Conservation (phyloP, 2,888 invertebrate genomes). For the Xestia rhomboidea region DNA sequence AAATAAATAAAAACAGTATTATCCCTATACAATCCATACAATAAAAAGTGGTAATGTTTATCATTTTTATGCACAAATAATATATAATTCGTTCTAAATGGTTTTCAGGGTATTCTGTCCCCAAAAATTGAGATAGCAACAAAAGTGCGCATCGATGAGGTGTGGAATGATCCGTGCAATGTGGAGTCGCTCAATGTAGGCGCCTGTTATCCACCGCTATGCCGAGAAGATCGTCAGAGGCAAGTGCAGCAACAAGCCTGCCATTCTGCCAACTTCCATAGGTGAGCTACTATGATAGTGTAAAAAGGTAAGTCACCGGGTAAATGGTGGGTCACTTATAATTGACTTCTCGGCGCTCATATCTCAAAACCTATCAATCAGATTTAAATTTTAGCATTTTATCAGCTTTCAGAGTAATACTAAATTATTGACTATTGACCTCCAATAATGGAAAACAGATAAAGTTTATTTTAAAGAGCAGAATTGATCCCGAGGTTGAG, state of each 20-base stretch:
- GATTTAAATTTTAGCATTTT: neutral
- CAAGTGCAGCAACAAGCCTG: slow-evolving; percentile 86
- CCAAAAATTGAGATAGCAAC: slow-evolving; percentile 93
- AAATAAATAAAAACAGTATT: neutral
- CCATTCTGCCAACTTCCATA: slow-evolving; percentile 88
- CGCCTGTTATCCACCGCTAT: slow-evolving; percentile 63
- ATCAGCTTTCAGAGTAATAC: neutral
- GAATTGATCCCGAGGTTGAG: no score
- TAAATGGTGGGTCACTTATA: neutral
- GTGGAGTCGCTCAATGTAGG: slow-evolving; percentile 60
- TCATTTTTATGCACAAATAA: neutral
- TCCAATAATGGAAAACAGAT: no score
- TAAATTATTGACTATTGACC: no score
- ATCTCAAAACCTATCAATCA: neutral
- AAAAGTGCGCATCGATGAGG: slow-evolving; percentile 92
- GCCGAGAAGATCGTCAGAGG: slow-evolving; percentile 67
- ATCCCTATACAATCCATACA: neutral
- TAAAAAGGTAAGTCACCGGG: neutral
- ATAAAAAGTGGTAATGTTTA: neutral
- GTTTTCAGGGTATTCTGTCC: slow-evolving; percentile 92
- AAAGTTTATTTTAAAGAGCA: no score
- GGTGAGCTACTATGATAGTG: slow-evolving; percentile 70
- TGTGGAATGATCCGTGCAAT: slow-evolving; percentile 75
- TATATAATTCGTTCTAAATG: neutral
- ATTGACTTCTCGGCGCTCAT: neutral